Evolutionary conservation across 2,888 invertebrate genomes (phyloP), one percentile per base, ranked within the genome.

Genomic region (Hyposoter didymator): DNA sequence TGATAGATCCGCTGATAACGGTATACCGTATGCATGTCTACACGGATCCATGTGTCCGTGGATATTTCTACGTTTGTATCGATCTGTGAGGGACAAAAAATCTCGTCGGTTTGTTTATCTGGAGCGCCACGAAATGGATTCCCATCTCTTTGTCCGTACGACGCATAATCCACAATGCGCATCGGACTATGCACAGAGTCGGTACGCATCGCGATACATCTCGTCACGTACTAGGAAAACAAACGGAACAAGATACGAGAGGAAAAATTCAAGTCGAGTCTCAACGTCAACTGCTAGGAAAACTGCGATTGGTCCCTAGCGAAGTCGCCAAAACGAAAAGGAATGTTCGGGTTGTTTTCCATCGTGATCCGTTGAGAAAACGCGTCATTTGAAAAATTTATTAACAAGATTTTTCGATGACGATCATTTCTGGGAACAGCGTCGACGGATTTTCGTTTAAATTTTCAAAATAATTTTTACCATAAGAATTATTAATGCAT

Each of bases 1-100:
- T 67, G 43, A 73, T 74, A 84, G 52, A 86, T 85, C 76, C 43
- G 75, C 35, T 47, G 69, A 59, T 67, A 49, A 64, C 28, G 4
- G 12, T 32, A 5, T n/a, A 19, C 10, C 14, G 49, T 8, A 59
- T 76, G 45, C 32, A 19, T 49, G 32, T 35, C 52, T 52, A 35
- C 1, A 14, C 32, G 32, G n/a, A n/a, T 22, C 19, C 49, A 64
- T 47, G 22, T 22, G 17, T 17, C 10, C 14, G 17, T 59, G 4
- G 19, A 59, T 28, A 59, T 59, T 8, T 59, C 12, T 28, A 59
- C 22, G 22, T 22, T 1, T 12, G 8, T 59, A 14, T 59, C 14
- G 28, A 28, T 59, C 28, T 28, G 12, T 28, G 6, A 14, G 28
- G 59, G 28, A 39, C 39, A 39, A 59, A 59, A 28, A 59, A 59